Conservation (phyloP, 2,888 invertebrate genomes). For the Brenthis hecate region DNA sequence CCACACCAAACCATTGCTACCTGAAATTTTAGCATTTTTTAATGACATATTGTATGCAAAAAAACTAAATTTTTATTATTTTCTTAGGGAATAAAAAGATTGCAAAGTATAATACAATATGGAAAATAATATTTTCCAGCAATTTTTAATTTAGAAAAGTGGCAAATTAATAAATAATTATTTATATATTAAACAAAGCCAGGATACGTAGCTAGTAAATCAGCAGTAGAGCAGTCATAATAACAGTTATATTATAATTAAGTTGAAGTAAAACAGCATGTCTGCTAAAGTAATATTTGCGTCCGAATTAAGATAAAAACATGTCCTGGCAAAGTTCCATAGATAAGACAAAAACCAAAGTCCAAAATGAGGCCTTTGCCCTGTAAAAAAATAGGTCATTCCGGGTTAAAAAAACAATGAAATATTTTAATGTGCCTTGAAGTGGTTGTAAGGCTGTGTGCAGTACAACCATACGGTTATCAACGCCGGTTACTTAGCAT, state of each 20-base stretch:
- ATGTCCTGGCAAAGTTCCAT: slow-evolving; percentile 34
- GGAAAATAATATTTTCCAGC: no score
- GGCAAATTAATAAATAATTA: no score
- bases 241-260: background rate
- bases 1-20: no score
- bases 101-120: no score
- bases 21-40: no score
- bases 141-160: no score
- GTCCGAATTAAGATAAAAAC: slow-evolving; percentile 28
- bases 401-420: slow-evolving; percentile 41
- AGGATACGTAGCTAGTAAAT: no score
- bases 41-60: no score
- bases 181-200: no score
- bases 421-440: slow-evolving; percentile 46
- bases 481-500: slow-evolving; percentile 76
- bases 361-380: slow-evolving; percentile 41
- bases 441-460: slow-evolving; percentile 50
- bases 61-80: no score
- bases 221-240: no score
- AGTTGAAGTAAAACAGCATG: background rate
- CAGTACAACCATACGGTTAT: slow-evolving; percentile 59
- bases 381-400: slow-evolving; percentile 41
- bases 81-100: no score
- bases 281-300: slow-evolving; percentile 16
- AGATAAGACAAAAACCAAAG: slow-evolving; percentile 34